Percentiles rank a stretch among this genome's conserved stretches.
Conservation (phyloP, 2,113 vertebrate genomes). For the Lathamus discolor region DNA sequence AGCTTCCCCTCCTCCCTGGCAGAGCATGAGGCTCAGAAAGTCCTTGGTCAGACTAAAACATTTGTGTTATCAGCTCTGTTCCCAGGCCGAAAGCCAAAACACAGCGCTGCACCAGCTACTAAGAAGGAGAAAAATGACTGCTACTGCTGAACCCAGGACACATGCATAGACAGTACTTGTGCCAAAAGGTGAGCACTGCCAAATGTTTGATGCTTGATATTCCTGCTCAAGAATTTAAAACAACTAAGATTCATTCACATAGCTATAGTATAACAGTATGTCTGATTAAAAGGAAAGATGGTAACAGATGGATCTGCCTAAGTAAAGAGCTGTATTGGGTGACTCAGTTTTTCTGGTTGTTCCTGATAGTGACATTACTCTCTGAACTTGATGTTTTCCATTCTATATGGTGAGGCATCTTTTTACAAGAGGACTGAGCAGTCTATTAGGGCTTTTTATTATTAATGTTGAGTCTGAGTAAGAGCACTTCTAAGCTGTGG, state of each 20-base stretch:
- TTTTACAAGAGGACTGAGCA: neutral
- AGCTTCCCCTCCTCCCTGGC: too few relatives aligned
- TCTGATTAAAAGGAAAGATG: neutral
- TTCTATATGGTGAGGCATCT: neutral
- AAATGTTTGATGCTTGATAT: neutral
- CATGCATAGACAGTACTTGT: too few relatives aligned
- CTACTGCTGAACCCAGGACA: neutral
- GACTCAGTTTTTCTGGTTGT: neutral
- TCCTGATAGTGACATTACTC: neutral
- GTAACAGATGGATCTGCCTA: neutral
- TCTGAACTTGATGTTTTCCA: neutral
- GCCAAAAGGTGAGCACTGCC: neutral
- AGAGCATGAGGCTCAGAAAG: too few relatives aligned
- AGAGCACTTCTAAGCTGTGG: neutral
- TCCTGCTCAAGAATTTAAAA: neutral
- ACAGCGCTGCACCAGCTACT: too few relatives aligned
- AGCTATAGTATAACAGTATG: neutral
- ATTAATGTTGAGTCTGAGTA: neutral
- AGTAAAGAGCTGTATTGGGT: neutral
- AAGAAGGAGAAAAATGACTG: too few relatives aligned
- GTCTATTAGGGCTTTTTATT: neutral
- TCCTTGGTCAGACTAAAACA: too few relatives aligned
- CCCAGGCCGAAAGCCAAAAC: too few relatives aligned
- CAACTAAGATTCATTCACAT: neutral
- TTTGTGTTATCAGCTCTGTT: too few relatives aligned